These are phyloP conservation scores for Salmo trutta DNA, from an alignment of 2,797 vertebrate genomes.

Conservation along the genomic window DNA sequence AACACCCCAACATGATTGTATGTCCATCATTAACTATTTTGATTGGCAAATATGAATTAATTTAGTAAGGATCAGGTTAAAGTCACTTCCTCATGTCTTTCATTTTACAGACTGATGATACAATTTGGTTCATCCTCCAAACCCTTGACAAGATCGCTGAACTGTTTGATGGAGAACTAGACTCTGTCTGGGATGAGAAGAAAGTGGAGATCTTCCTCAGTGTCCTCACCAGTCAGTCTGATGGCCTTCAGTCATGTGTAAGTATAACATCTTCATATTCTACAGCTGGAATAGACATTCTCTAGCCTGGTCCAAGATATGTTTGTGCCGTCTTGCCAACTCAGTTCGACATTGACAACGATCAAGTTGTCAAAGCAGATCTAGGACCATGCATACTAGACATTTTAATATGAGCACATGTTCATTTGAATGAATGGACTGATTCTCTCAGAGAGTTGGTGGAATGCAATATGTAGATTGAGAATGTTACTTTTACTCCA, in stretches of 20 bases:
- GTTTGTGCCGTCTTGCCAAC: too few relatives aligned
- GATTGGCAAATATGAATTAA: too few relatives aligned
- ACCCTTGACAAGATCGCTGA: slow-evolving; percentile 47
- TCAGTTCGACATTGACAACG: too few relatives aligned
- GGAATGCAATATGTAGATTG: not conserved
- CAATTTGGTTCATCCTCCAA: slow-evolving; percentile 54
- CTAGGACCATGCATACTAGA: not conserved
- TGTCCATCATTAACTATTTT: not conserved
- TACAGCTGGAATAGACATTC: not conserved
- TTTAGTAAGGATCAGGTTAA: too few relatives aligned
- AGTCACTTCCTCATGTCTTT: not conserved
- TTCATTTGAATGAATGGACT: not conserved
- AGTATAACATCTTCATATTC: slow-evolving; percentile 27
- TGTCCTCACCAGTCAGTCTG: slow-evolving; percentile 44
- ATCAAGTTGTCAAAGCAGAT: too few relatives aligned
- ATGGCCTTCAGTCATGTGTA: slow-evolving; percentile 61
- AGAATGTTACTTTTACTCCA: not conserved
- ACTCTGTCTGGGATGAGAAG: slow-evolving; percentile 51
- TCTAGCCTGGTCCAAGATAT: too few relatives aligned
- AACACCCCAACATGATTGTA: not conserved
- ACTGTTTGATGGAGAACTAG: slow-evolving; percentile 51
- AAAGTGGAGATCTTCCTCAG: slow-evolving; percentile 51
- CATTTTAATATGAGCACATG: not conserved
- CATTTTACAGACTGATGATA: slow-evolving; percentile 47
- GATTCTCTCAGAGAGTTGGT: not conserved